Conservation (phyloP, 2,888 invertebrate genomes). For the Cataglyphis altisquamis region DNA sequence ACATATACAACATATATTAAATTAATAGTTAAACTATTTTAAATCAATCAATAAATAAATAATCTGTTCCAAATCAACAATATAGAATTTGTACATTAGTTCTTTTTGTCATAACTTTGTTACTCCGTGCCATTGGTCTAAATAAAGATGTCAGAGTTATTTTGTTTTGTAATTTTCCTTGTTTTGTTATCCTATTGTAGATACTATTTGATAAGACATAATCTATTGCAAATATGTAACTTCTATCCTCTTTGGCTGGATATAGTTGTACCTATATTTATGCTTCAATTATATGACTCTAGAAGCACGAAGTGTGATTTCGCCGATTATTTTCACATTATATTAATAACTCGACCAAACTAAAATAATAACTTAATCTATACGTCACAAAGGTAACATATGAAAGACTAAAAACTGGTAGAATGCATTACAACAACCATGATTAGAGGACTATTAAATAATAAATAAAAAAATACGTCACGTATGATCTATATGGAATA, state of each 20-base stretch:
- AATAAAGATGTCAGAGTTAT: background rate
- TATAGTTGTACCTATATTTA: constrained; percentile 63
- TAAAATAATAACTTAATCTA: constrained; percentile 52
- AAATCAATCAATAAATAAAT: constrained; percentile 12
- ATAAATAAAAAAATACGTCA: constrained; percentile 39
- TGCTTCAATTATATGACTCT: constrained; percentile 32
- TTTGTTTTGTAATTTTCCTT: constrained; percentile 15
- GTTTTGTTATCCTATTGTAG: background rate
- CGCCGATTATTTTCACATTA: background rate
- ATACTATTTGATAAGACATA: constrained; percentile 18
- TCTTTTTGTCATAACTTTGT: constrained; percentile 9
- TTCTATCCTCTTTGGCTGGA: constrained; percentile 71
- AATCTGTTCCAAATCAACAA: constrained; percentile 24
- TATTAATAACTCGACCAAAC: background rate
- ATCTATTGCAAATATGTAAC: constrained; percentile 32
- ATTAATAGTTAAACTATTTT: constrained; percentile 45
- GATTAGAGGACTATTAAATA: constrained; percentile 64
- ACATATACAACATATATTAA: constrained; percentile 56
- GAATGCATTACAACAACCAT: constrained; percentile 55
- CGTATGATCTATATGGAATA: constrained; percentile 43
- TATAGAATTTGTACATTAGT: constrained; percentile 23
- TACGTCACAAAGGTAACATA: constrained; percentile 55
- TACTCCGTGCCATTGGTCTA: background rate
- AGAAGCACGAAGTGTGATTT: constrained; percentile 19
- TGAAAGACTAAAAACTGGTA: constrained; percentile 65